Conservation (phyloP, 2,113 vertebrate genomes). For the Phyllopteryx taeniolatus region DNA sequence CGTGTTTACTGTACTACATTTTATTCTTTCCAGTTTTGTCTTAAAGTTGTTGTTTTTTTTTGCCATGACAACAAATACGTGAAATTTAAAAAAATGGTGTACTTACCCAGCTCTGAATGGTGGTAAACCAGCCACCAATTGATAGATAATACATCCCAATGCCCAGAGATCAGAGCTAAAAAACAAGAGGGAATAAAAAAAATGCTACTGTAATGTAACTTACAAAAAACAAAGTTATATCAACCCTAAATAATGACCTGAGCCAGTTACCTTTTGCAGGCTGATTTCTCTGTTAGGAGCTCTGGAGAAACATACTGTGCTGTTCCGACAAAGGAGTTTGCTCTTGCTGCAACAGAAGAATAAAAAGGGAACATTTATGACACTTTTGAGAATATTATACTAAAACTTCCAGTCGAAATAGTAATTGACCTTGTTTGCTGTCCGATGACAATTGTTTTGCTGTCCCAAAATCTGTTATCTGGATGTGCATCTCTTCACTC, state of each 20-base stretch:
- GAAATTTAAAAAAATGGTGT: background rate
- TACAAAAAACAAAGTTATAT: background rate
- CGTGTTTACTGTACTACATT: background rate
- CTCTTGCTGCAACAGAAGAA: constrained; percentile 78
- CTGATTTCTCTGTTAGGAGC: constrained; percentile 96
- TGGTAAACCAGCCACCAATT: constrained; percentile 95
- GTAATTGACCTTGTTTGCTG: constrained; percentile 85
- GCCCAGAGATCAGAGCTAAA: constrained; percentile 94
- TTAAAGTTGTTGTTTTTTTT: background rate
- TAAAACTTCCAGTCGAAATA: too few species aligned
- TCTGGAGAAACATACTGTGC: constrained; percentile 98
- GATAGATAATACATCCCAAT: constrained; percentile 97
- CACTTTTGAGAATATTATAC: background rate
- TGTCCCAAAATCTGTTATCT: constrained; percentile 98
- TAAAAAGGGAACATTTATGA: background rate
- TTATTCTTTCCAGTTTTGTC: background rate
- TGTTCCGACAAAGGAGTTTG: constrained; percentile 98
- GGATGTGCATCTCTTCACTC: constrained; percentile 99
- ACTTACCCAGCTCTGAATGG: constrained; percentile 97
- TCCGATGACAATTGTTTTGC: constrained; percentile 95
- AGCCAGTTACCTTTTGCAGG: constrained; percentile 89
- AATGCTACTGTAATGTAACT: background rate
- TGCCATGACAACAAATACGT: background rate
- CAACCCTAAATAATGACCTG: background rate
- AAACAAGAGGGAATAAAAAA: background rate